phyloP scores from a whole-genome alignment of 2,888 invertebrate species.

The Sarcophaga caerulescens region DNA sequence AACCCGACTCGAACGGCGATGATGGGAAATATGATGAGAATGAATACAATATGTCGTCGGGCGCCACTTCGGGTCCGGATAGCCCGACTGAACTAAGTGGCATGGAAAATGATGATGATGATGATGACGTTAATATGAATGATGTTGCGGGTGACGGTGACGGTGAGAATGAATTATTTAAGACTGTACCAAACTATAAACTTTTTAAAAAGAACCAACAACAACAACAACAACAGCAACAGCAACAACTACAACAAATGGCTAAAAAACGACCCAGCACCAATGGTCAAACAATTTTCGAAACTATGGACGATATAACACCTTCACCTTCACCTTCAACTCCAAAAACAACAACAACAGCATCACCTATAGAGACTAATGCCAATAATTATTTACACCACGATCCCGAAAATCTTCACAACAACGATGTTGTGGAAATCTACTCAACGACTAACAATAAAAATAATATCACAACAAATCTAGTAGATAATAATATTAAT shows the following conservation, averaged over 20 bases:
- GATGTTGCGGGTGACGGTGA: constrained; percentile 40
- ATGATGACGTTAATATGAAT: constrained; percentile 34
- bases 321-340: not conserved
- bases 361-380: not conserved
- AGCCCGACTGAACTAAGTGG: constrained; percentile 88
- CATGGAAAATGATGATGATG: constrained; percentile 83
- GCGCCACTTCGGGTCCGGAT: constrained; percentile 94
- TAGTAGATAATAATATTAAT: not conserved
- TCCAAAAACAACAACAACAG: not conserved
- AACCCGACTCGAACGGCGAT: constrained; percentile 68
- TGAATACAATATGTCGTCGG: constrained; percentile 85
- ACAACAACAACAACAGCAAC: constrained; percentile 40
- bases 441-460: not conserved
- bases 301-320: not conserved
- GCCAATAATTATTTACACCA: not conserved
- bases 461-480: not conserved
- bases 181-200: constrained; percentile 58
- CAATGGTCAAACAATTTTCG: not conserved
- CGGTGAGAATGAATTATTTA: constrained; percentile 43
- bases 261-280: not conserved
- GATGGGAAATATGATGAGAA: constrained; percentile 71
- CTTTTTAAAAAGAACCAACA: constrained; percentile 57
- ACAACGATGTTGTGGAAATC: not conserved
- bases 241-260: no score
- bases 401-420: not conserved